Conservation (phyloP, 2,888 invertebrate genomes). For the Rotaria magnacalcarata region DNA sequence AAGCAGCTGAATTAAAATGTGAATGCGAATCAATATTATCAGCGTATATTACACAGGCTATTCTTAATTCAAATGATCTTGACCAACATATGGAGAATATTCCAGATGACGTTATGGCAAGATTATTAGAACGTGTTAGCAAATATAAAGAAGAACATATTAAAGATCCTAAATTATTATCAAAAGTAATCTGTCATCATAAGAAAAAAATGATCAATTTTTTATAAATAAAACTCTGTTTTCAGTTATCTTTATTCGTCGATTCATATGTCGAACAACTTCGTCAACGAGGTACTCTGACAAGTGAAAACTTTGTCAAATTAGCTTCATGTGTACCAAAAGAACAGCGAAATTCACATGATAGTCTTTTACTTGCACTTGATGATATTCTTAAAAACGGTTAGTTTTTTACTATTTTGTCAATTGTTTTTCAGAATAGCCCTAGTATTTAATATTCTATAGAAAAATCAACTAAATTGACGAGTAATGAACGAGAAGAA, state of each 20-base stretch:
- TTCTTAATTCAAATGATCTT: neutral
- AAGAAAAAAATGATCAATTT: neutral
- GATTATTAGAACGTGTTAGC: neutral
- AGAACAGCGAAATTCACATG: slow-evolving; percentile 34
- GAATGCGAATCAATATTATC: slow-evolving; percentile 16
- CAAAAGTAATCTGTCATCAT: neutral
- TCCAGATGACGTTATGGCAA: neutral
- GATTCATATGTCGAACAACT: slow-evolving; percentile 25
- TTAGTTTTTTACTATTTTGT: neutral
- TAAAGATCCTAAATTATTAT: slow-evolving; percentile 10
- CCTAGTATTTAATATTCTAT: neutral
- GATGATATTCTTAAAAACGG: slow-evolving; percentile 32
- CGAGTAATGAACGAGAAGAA: slow-evolving; percentile 48
- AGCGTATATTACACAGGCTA: neutral
- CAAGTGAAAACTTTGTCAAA: slow-evolving; percentile 28
- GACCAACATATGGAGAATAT: slow-evolving; percentile 18
- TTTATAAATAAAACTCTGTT: neutral
- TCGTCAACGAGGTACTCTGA: neutral
- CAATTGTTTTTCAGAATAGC: neutral
- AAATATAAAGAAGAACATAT: slow-evolving; percentile 24
- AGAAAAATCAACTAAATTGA: slow-evolving; percentile 1
- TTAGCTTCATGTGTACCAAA: slow-evolving; percentile 31
- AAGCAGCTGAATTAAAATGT: slow-evolving; percentile 21
- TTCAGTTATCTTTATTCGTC: neutral
- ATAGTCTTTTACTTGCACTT: slow-evolving; percentile 28